Percentiles rank a stretch among this genome's conserved stretches.
phyloP scores from a whole-genome alignment of 2,797 vertebrate species.

The Eurystomus glaucurus region DNA sequence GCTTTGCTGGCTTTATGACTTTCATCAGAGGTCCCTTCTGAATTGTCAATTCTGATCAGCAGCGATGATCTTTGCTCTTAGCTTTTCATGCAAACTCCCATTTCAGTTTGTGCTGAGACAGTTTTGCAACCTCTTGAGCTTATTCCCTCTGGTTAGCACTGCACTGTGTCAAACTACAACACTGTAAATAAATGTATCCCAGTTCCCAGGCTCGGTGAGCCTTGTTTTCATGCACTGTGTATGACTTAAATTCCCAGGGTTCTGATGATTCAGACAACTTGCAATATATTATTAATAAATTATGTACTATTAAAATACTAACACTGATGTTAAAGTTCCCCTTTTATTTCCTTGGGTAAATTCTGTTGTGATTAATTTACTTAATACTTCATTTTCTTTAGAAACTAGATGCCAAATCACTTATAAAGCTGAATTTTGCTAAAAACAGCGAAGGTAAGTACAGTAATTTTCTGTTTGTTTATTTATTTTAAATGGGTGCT shows the following conservation, averaged over 20 bases:
- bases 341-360: slow-evolving; percentile 12
- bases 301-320: neutral
- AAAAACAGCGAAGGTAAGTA: slow-evolving; percentile 96
- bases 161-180: neutral
- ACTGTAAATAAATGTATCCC: neutral
- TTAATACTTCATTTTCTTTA: slow-evolving; percentile 73
- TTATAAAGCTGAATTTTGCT: slow-evolving; percentile 93
- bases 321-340: neutral
- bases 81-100: neutral
- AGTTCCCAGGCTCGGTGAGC: neutral
- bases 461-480: neutral
- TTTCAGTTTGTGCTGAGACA: neutral
- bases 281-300: slow-evolving; percentile 23
- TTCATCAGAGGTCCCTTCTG: neutral
- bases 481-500: neutral
- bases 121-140: neutral
- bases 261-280: slow-evolving; percentile 27
- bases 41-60: neutral
- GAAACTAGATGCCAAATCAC: slow-evolving; percentile 95
- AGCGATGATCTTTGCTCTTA: neutral
- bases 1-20: neutral
- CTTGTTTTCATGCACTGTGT: neutral
- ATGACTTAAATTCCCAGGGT: neutral
- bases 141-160: neutral
- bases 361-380: slow-evolving; percentile 46